These are phyloP conservation scores for Oreochromis spilurus DNA, from an alignment of 2,113 vertebrate genomes.

Conservation along the genomic window DNA sequence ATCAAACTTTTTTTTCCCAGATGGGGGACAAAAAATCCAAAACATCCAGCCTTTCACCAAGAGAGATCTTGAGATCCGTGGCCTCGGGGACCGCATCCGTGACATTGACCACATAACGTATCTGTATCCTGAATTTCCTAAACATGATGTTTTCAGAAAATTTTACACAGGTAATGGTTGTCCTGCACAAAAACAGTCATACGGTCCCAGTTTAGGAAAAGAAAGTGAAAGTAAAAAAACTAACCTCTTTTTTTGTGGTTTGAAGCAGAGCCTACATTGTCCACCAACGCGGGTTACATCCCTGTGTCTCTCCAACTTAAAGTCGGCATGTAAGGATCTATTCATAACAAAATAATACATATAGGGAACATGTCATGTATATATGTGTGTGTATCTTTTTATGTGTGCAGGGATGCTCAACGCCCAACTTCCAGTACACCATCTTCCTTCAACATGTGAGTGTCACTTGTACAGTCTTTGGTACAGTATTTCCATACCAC, in stretches of 20 bases:
- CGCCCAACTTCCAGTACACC: neutral
- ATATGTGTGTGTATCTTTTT: neutral
- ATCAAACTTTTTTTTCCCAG: constrained; percentile 7
- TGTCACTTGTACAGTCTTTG: neutral
- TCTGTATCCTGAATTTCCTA: constrained; percentile 81
- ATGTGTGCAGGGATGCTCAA: neutral
- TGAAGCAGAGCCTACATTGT: constrained; percentile 16
- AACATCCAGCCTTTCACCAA: constrained; percentile 95
- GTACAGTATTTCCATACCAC: neutral
- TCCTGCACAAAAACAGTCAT: neutral
- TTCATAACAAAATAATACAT: neutral
- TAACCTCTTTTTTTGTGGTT: neutral
- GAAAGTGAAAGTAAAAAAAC: neutral
- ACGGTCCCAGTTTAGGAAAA: neutral
- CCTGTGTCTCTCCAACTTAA: constrained; percentile 54
- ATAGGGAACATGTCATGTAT: neutral
- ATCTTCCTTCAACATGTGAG: neutral
- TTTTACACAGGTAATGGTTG: constrained; percentile 82
- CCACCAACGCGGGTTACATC: constrained; percentile 40
- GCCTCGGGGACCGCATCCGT: constrained; percentile 86
- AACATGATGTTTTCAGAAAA: constrained; percentile 84
- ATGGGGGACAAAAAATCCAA: constrained; percentile 84
- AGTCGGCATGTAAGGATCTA: constrained; percentile 53
- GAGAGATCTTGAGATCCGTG: constrained; percentile 87
- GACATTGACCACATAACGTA: constrained; percentile 82